A percentile compares a stretch with the other conserved stretches of the same genome.
Evolutionary conservation across 2,113 vertebrate genomes (phyloP).

Genomic region (Microcebus ravelobensis): DNA sequence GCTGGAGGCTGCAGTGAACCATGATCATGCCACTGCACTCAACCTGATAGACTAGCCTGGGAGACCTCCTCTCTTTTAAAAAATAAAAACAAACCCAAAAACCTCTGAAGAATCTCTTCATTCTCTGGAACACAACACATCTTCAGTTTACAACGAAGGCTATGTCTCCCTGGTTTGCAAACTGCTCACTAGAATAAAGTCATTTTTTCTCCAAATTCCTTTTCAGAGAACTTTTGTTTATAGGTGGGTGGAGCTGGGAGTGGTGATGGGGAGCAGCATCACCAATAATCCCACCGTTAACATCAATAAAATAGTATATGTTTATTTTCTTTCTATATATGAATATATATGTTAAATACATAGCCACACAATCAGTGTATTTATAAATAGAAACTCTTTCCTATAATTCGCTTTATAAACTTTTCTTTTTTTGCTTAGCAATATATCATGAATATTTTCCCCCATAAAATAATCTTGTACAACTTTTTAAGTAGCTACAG

Average conservation of each 20-base stretch:
- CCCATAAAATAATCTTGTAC: neutral
- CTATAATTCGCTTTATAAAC: neutral
- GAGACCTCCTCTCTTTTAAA: too few species aligned
- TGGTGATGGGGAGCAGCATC: neutral
- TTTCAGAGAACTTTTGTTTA: neutral
- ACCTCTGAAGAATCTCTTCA: too few species aligned
- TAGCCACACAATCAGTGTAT: neutral
- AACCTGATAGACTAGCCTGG: too few species aligned
- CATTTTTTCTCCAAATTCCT: too few species aligned
- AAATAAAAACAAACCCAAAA: too few species aligned
- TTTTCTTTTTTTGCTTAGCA: neutral
- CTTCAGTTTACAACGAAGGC: too few species aligned
- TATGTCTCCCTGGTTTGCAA: too few species aligned
- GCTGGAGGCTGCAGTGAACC: too few species aligned
- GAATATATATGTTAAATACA: neutral
- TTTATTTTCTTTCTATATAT: neutral
- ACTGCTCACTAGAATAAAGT: too few species aligned
- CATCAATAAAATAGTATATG: neutral
- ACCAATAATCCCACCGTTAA: neutral
- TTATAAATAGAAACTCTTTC: slow-evolving; percentile 24
- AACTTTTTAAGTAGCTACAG: neutral
- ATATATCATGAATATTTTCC: neutral
- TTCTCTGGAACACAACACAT: too few species aligned
- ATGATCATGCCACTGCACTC: too few species aligned
- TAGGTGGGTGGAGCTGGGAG: neutral